These are phyloP conservation scores for Leucoma salicis DNA, from an alignment of 2,888 invertebrate genomes.

Conservation along the genomic window DNA sequence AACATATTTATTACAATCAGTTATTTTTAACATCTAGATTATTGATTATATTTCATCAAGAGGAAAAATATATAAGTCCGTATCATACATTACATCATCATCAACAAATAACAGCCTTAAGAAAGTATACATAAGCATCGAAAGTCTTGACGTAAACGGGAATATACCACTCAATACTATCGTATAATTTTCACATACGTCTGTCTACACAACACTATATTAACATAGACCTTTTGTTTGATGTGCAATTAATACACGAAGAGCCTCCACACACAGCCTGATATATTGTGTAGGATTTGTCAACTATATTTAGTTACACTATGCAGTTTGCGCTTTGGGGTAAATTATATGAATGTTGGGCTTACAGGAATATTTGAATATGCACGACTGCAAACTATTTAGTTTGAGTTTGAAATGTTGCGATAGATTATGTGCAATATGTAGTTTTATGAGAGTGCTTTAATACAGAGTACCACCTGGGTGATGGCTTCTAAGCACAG, in stretches of 20 bases:
- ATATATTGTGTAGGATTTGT: slow-evolving; percentile 58
- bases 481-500: too few species aligned
- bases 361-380: slow-evolving; percentile 20
- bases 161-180: slow-evolving; percentile 37
- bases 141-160: slow-evolving; percentile 35
- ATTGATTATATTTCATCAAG: too few species aligned
- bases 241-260: slow-evolving; percentile 59
- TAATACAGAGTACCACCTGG: too few species aligned
- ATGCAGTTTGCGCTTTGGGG: slow-evolving; percentile 10
- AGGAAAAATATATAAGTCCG: too few species aligned
- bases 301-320: slow-evolving; percentile 55
- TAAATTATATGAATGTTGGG: slow-evolving; percentile 13
- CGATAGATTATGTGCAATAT: background rate
- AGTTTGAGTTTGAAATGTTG: background rate
- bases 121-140: too few species aligned
- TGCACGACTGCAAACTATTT: slow-evolving; percentile 1
- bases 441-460: too few species aligned
- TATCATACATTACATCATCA: too few species aligned
- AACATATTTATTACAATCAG: too few species aligned
- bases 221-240: slow-evolving; percentile 74
- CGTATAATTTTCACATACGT: slow-evolving; percentile 79
- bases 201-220: slow-evolving; percentile 70
- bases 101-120: too few species aligned
- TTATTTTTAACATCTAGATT: too few species aligned
- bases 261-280: slow-evolving; percentile 30